Base-by-base conservation (phyloP, 2,797 vertebrate genomes). In the Parauchenoglanis ngamensis region DNA sequence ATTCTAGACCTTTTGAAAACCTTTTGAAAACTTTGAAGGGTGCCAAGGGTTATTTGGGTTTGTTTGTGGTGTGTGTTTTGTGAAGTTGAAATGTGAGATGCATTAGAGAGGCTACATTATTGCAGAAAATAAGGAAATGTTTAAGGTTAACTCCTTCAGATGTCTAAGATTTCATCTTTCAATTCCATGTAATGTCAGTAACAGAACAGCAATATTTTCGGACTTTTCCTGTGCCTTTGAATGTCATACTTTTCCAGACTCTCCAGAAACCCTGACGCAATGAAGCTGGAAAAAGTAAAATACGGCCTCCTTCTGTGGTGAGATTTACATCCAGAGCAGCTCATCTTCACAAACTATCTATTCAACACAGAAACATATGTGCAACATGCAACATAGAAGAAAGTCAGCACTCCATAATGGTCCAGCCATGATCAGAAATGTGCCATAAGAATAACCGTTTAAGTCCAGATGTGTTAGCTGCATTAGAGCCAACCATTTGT, bases 401-500 rank as follows among this genome's bases (percentile, higher is more conserved):
- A 67, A 52, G 44, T 49, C 61, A 31, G 61, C 17, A 5, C 44
- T 52, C 46, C 8, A 13, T 52, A 63, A 67, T 28, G n/a, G 49
- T 67, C 8, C 80, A 54, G 61, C 46, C 19, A 35, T 67, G 80
- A 68, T 68, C 80, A 67, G 61, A 52, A 68, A 63, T 13, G 25
- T 44, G 23, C 13, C 79, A n/a, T 63, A 81, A 81, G 23, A 81
- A 82, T 82, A 67, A 82, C 44, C 31, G 44, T 65, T 65, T 52
- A 67, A 67, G 44, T 83, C 80, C 80, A 83, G 80, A 83, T 83
- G 80, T 83, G 59, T 68, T 83, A 68, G 44, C 46, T 31, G 46
- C 63, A 31, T 23, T 83, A 31, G 63, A 67, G 63, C 80, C 80
- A 83, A 31, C 46, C 46, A 11, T 67, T 31, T 67, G n/a, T 52